Base-by-base conservation (phyloP, 2,113 vertebrate species). In the Sphaerodactylus townsendi region DNA sequence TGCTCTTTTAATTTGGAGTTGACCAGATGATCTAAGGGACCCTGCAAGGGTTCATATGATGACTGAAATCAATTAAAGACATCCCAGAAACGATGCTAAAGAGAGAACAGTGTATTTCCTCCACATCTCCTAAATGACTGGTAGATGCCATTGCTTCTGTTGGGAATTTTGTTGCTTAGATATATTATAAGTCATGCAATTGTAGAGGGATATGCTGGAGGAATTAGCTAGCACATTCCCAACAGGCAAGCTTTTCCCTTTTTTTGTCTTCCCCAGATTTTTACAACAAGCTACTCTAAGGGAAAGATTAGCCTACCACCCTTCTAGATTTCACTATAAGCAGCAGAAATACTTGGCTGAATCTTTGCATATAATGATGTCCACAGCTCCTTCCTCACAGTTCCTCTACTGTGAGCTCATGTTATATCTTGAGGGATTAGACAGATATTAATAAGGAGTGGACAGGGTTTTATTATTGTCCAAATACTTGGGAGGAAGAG, bases 121-220 rank as follows among this genome's bases (percentile, higher is more conserved):
- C 4, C 50, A 10, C 73, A 35, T 33, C 73, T 53, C 72, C 14
- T 72, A 76, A 62, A 4, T 0, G 19, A 28, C 3, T 1, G 41
- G 33, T 56, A 44, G 76, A 64, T 23, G 71, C 8, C 56, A 15
- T 30, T 28, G 10, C 25, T 37, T 64, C 35, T 35, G 14, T 19
- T 71, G 21, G 50, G 17, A 2, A 23, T 28, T 30, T 23, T 59
- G 83, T 78, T 71, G 65, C 81, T 44, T n/a, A 39, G 80, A 41
- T 28, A 41, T 19, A 91, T 72, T 70, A 71, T 70, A 86, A 46
- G 79, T 84, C 86, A 86, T 88, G 87, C 90, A 91, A 87, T 35
- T 21, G 4, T 39, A 68, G 44, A 10, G 13, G 3, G 44, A 37
- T 11, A 13, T 50, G 44, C 72, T 76, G 33, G 53, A 53, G 64